Evolutionary conservation across 2,888 invertebrate genomes (phyloP).

Genomic region (Eupithecia pulchellata): DNA sequence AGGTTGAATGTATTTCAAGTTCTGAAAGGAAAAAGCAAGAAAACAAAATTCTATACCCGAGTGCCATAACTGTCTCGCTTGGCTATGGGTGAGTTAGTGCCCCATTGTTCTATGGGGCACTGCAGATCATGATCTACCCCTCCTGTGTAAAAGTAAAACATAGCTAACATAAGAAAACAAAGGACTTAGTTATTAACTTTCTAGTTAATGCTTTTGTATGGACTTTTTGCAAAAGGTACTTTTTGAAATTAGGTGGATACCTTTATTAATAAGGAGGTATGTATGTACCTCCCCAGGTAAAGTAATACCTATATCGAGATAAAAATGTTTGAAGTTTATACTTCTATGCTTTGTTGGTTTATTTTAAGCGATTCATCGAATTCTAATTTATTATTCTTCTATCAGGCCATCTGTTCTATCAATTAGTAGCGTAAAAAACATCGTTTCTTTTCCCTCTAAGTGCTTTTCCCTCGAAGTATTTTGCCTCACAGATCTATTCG

Average conservation of each 20-base stretch:
- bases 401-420: not conserved
- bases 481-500: slow-evolving; percentile 3
- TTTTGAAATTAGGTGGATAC: no score
- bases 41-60: not conserved
- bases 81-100: slow-evolving; percentile 10
- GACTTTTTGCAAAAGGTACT: not conserved
- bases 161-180: not conserved
- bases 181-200: not conserved
- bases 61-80: slow-evolving; percentile 5
- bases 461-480: not conserved
- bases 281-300: no score
- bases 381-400: not conserved
- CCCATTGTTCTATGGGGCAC: slow-evolving; percentile 8
- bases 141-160: not conserved
- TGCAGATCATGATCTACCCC: slow-evolving; percentile 12
- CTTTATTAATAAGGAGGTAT: not conserved
- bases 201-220: not conserved
- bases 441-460: not conserved
- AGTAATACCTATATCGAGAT: no score
- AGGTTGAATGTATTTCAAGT: not conserved
- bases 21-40: not conserved
- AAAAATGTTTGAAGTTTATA: not conserved
- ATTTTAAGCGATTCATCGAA: not conserved
- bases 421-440: not conserved
- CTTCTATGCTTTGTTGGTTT: not conserved